These are phyloP conservation scores for Pontoporia blainvillei DNA, from an alignment of 2,113 vertebrate species.

Conservation along the genomic window DNA sequence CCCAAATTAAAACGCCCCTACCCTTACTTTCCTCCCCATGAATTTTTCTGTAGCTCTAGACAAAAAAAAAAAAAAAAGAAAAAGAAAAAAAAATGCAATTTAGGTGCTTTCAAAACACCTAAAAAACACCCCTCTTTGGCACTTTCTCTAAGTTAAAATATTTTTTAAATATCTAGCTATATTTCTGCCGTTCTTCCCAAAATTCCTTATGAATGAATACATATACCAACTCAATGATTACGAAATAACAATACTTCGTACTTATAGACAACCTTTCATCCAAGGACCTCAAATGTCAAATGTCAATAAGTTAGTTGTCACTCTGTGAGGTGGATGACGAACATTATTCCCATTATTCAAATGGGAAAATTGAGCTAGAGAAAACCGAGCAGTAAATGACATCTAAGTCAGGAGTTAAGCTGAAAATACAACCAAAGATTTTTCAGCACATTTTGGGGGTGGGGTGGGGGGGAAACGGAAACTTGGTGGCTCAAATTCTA, in stretches of 20 bases:
- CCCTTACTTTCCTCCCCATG: background rate
- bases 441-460: background rate
- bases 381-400: background rate
- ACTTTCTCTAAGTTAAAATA: conserved; percentile 4
- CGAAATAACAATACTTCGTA: background rate
- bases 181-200: conserved; percentile 22
- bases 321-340: background rate
- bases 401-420: background rate
- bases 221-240: background rate
- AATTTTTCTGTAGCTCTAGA: background rate
- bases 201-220: background rate
- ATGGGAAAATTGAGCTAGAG: background rate
- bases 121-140: background rate
- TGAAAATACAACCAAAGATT: background rate
- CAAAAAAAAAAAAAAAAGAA: background rate
- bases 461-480: accelerated
- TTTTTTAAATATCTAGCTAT: background rate
- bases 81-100: background rate
- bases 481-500: too few species aligned
- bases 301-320: background rate
- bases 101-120: conserved; percentile 22
- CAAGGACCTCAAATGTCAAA: background rate
- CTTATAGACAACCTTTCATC: background rate
- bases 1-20: background rate
- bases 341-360: background rate